These are phyloP conservation scores for Acanthoscelides obtectus DNA, from an alignment of 2,888 invertebrate genomes.

Conservation along the genomic window DNA sequence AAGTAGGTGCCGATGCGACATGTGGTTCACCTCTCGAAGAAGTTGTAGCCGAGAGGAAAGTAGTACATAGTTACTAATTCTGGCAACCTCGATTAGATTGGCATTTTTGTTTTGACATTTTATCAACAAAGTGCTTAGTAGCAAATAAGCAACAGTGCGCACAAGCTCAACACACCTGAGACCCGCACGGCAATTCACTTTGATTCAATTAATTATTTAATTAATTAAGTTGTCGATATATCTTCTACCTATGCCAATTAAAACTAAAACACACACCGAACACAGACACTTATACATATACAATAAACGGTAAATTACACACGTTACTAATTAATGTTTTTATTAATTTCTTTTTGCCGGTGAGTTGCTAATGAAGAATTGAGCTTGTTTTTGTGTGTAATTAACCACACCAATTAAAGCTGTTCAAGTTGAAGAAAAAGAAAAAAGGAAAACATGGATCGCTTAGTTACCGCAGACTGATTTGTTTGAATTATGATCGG, in stretches of 20 bases:
- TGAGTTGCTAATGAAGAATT: neutral
- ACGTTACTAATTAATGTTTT: slow-evolving; percentile 16
- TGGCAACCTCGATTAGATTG: too few species aligned
- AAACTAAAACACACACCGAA: neutral
- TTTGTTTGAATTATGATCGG: neutral
- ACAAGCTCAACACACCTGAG: neutral
- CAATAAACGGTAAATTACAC: slow-evolving; percentile 8
- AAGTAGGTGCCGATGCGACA: too few species aligned
- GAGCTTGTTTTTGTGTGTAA: neutral
- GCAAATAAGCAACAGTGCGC: too few species aligned
- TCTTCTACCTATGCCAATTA: neutral
- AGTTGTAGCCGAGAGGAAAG: too few species aligned
- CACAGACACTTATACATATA: slow-evolving; percentile 2
- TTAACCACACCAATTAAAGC: neutral
- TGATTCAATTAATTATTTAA: neutral
- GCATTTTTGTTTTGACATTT: too few species aligned
- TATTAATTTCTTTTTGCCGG: slow-evolving; percentile 14
- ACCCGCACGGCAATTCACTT: neutral
- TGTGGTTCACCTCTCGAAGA: too few species aligned
- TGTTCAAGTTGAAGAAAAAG: neutral
- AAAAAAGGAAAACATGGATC: neutral
- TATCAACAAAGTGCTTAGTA: too few species aligned
- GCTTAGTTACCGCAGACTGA: neutral
- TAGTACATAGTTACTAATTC: too few species aligned
- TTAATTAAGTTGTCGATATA: neutral